Conservation (phyloP, 1,140 invertebrate genomes). For the Nomia melanderi region DNA sequence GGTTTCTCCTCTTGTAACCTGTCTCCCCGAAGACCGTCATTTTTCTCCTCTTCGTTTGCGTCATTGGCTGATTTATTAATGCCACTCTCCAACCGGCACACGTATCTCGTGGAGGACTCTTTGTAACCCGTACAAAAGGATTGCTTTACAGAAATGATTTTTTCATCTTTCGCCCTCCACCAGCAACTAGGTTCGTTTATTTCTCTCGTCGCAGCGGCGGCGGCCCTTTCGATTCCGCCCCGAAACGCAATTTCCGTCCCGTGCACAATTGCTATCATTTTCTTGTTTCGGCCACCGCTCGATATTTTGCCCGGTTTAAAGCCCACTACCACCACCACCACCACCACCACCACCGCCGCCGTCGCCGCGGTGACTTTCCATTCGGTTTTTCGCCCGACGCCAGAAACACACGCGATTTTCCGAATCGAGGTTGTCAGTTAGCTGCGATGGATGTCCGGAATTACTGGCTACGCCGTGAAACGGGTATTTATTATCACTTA, state of each 20-base stretch:
- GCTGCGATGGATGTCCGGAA: no score
- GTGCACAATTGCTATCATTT: conserved; percentile 42
- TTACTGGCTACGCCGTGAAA: no score
- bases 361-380: no score
- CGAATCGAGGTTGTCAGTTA: neutral
- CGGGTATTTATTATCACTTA: no score
- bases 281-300: conserved; percentile 22
- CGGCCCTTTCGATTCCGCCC: conserved; percentile 26
- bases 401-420: neutral
- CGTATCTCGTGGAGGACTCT: neutral
- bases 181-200: neutral
- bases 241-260: conserved; percentile 37
- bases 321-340: neutral
- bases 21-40: neutral
- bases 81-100: neutral
- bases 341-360: neutral
- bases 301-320: conserved; percentile 20
- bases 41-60: neutral
- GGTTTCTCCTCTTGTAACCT: neutral
- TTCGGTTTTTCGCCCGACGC: conserved; percentile 1
- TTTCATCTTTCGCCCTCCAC: neutral
- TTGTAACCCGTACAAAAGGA: conserved; percentile 11
- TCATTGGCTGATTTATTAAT: conserved; percentile 7
- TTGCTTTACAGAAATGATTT: conserved; percentile 26
- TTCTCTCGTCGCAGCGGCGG: conserved; percentile 2